Base-by-base conservation (phyloP, 2,888 invertebrate species). In the Sminthurinus aureus region DNA sequence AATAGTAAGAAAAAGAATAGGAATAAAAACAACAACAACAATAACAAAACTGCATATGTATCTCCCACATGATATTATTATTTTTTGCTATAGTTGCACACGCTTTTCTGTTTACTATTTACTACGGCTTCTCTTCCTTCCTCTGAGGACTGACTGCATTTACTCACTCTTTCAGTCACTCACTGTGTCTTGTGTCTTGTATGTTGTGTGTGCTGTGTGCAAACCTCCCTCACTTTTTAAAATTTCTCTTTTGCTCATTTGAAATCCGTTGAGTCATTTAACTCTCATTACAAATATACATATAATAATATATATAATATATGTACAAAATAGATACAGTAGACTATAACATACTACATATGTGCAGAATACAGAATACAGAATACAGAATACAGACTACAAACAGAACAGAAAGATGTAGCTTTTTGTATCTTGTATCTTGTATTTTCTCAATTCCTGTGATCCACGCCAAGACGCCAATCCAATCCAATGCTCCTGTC, bases 251-350 rank as follows among this genome's bases (percentile, higher is more conserved):
- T 58, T 58, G 58, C 58, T 58, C 58, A 58, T 58, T 58, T 13
- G 58, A 58, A 58, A 58, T 58, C 58, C 58, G 58, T 58, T 58
- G 58, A 58, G 58, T 58, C 58, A 58, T 58, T 58, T 58, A 58
- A 58, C 58, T 58, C 58, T 58, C 58, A 58, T 58, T 58, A 58
- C 58, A 58, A 18, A 38, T 38, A 38, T 38, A 38, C 38, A 38
- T 4, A 38, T 38, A n/a, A n/a, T n/a, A n/a, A 38, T 38, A 38
- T 6, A 38, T 1, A 38, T 38, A 38, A 4, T 6, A 38, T 38
- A 38, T 38, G n/a, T n/a, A n/a, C n/a, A n/a, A 38, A 38, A 38
- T 38, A 38, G 1, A 38, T 38, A 38, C 38, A 38, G 38, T 6
- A 38, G 38, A 38, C 38, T 38, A 38, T 6, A 38, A n/a, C n/a